These are phyloP conservation scores for Remorina albescens DNA, from an alignment of 2,797 vertebrate species.

Conservation along the genomic window DNA sequence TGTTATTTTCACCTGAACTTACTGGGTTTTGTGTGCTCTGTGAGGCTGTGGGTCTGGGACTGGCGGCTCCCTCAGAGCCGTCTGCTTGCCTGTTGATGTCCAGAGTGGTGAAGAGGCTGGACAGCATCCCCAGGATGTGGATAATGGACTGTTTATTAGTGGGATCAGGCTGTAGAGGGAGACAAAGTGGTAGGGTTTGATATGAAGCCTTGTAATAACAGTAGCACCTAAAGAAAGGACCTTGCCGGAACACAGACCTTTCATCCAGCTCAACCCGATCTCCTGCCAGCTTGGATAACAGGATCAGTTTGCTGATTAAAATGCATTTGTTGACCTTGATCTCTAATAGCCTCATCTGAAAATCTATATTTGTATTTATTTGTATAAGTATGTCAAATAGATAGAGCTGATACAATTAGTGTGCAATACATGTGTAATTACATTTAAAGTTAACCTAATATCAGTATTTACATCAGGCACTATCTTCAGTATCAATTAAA, in stretches of 20 bases:
- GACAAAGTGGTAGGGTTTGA: constrained; percentile 2
- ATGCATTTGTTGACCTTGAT: neutral
- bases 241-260: too few species aligned
- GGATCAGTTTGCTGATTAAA: neutral
- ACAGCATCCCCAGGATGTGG: constrained; percentile 94
- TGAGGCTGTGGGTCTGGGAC: constrained; percentile 82
- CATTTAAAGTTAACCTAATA: neutral
- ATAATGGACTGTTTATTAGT: constrained; percentile 92
- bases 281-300: neutral
- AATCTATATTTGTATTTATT: too few species aligned
- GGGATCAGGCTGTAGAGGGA: constrained; percentile 87
- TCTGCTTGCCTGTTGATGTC: constrained; percentile 92
- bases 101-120: constrained; percentile 95
- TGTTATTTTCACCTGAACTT: constrained; percentile 58
- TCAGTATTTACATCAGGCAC: neutral
- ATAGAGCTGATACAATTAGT: too few species aligned
- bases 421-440: neutral
- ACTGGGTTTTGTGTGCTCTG: constrained; percentile 91
- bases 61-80: constrained; percentile 83
- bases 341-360: too few species aligned
- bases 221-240: neutral
- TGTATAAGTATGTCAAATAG: too few species aligned
- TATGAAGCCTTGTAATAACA: neutral
- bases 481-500: neutral
- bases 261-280: neutral